Conservation (phyloP, 2,113 vertebrate genomes). For the Carettochelys insculpta region DNA sequence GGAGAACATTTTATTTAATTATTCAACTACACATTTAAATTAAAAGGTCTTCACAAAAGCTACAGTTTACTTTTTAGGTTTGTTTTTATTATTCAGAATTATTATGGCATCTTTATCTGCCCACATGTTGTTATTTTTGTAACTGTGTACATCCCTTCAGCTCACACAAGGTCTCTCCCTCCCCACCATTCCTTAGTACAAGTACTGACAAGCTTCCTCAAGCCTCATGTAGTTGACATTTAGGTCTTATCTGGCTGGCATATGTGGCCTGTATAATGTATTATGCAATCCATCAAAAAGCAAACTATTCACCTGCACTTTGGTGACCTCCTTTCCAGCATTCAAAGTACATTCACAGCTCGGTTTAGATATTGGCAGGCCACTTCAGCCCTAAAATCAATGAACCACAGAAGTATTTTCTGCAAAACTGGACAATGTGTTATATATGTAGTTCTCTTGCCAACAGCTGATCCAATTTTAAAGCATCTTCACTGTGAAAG, state of each 20-base stretch:
- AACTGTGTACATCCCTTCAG: background rate
- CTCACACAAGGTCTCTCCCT: background rate
- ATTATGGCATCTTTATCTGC: background rate
- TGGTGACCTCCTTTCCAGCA: slow-evolving; percentile 49
- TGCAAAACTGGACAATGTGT: background rate
- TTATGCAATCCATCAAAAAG: background rate
- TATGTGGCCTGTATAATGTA: background rate
- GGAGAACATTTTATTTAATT: background rate
- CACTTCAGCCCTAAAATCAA: slow-evolving; percentile 2
- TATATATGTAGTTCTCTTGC: background rate
- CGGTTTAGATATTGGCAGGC: slow-evolving; percentile 64
- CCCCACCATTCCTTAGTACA: background rate
- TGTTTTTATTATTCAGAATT: background rate
- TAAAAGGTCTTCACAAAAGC: slow-evolving; percentile 16
- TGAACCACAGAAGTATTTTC: slow-evolving; percentile 25
- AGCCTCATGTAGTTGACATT: background rate
- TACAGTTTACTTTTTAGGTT: background rate
- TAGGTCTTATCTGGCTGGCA: background rate
- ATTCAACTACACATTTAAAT: background rate
- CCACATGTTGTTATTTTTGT: slow-evolving; percentile 7
- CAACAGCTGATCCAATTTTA: background rate
- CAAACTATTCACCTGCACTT: slow-evolving; percentile 51
- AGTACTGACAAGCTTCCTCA: background rate
- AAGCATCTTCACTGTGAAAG: background rate
- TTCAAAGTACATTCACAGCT: slow-evolving; percentile 54